Percentiles rank a stretch among this genome's conserved stretches.
These are phyloP conservation scores for Epistrophe eligans DNA, from an alignment of 2,888 invertebrate genomes.

Conservation along the genomic window DNA sequence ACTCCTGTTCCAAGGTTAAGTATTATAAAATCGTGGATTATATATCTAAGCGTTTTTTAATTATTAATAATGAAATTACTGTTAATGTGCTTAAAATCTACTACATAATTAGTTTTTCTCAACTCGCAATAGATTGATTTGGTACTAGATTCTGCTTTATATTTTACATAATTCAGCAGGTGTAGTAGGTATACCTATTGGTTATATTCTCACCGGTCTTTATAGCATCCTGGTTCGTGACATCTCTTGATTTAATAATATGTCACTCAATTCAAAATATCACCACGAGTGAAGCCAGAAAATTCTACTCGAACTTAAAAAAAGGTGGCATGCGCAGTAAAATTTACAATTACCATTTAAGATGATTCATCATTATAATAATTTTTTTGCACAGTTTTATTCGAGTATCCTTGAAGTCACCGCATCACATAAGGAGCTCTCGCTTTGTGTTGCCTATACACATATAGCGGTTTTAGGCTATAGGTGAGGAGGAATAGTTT, in stretches of 20 bases:
- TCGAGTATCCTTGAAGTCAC: constrained; percentile 13
- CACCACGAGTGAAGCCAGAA: background rate
- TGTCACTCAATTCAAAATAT: background rate
- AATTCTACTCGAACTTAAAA: background rate
- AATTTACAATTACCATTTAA: constrained; percentile 22
- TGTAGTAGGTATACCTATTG: too few species aligned
- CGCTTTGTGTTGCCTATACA: background rate
- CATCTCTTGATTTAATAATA: background rate
- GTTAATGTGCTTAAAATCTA: too few species aligned
- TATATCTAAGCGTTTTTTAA: too few species aligned
- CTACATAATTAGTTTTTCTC: too few species aligned
- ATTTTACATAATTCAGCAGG: too few species aligned
- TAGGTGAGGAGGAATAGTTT: constrained; percentile 1
- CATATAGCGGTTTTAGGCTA: background rate
- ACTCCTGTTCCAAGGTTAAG: too few species aligned
- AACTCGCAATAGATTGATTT: too few species aligned
- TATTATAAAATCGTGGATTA: too few species aligned
- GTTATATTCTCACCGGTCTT: background rate
- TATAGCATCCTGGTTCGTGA: background rate
- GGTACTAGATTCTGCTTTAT: too few species aligned
- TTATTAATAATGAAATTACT: too few species aligned
- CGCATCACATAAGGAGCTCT: background rate
- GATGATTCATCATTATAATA: constrained; percentile 15
- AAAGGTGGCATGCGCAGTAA: constrained; percentile 31
- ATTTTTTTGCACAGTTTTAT: background rate